Conservation (phyloP, 37 sponge, comb jelly and placozoan genomes). For the Cladorhizidae sp. region DNA sequence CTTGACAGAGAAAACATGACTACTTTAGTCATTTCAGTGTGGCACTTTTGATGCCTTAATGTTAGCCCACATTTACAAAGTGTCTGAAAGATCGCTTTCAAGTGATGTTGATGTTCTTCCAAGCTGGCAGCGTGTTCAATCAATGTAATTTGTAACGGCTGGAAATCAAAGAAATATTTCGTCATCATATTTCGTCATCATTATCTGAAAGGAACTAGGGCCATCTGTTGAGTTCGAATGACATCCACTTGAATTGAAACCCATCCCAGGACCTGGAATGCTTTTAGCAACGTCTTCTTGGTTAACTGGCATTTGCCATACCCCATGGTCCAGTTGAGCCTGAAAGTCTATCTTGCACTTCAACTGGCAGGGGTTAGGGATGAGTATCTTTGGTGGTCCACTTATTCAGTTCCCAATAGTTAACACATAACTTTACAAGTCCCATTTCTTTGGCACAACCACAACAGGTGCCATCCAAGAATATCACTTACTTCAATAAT, state of each 20-base stretch:
- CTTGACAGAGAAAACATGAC: no score
- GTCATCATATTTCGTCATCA: no score
- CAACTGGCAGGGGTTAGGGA: conserved; percentile 62
- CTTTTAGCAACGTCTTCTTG: conserved; percentile 34
- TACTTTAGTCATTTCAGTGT: conserved; percentile 10
- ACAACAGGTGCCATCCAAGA: no score
- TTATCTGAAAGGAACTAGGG: conserved; percentile 63
- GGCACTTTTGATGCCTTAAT: conserved; percentile 36
- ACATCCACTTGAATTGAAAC: conserved; percentile 36
- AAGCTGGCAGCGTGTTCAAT: not conserved
- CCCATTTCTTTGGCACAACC: conserved; percentile 63
- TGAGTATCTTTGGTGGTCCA: conserved; percentile 50
- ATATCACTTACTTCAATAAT: conserved; percentile 43
- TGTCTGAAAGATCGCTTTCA: conserved; percentile 12
- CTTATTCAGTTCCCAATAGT: conserved; percentile 64
- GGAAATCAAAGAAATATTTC: conserved; percentile 38
- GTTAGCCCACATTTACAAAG: conserved; percentile 19
- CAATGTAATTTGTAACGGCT: conserved; percentile 43
- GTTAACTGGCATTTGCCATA: conserved; percentile 62
- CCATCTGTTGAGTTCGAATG: conserved; percentile 17
- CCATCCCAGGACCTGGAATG: conserved; percentile 27
- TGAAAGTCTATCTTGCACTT: conserved; percentile 56
- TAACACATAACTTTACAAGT: conserved; percentile 52
- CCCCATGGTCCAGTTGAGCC: conserved; percentile 59
- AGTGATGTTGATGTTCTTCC: conserved; percentile 37